phyloP scores from a whole-genome alignment of 2,888 invertebrate species.

The Phanerotoma sp. region DNA sequence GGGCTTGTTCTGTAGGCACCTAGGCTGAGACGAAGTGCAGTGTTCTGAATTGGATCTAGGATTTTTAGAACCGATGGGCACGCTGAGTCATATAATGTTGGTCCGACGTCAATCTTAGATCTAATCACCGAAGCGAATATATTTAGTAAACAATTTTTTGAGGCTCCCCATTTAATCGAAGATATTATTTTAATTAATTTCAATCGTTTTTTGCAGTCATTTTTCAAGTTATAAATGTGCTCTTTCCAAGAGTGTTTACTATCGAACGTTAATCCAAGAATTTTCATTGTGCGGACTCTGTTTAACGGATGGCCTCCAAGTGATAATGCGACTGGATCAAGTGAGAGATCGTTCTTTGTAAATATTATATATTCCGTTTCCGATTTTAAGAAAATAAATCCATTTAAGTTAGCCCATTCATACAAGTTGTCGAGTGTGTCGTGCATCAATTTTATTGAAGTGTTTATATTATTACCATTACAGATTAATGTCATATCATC shows the following conservation, averaged over 20 bases:
- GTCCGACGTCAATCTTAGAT: conserved; percentile 34
- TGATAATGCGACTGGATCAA: background rate
- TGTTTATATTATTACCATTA: conserved; percentile 22
- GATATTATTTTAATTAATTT: conserved; percentile 23
- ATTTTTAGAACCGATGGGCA: conserved; percentile 1
- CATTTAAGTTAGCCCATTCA: conserved; percentile 17
- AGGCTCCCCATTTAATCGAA: conserved; percentile 18
- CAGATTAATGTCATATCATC: conserved; percentile 28
- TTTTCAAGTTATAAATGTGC: conserved; percentile 28
- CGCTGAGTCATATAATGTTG: conserved; percentile 31
- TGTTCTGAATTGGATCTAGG: conserved; percentile 28
- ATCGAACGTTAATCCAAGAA: conserved; percentile 31
- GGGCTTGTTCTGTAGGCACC: conserved; percentile 31
- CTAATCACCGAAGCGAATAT: conserved; percentile 19
- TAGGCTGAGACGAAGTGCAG: conserved; percentile 18
- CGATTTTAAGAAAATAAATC: conserved; percentile 31
- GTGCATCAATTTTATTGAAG: conserved; percentile 24
- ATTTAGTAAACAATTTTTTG: conserved; percentile 10
- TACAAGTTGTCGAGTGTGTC: conserved; percentile 24
- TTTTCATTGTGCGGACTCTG: conserved; percentile 9
- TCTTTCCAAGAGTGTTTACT: conserved; percentile 29
- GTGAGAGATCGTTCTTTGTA: background rate
- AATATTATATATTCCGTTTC: conserved; percentile 26
- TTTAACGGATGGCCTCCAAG: background rate
- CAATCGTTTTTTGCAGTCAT: conserved; percentile 10